Evolutionary conservation across 2,797 vertebrate species (phyloP), one percentile per base, ranked within the genome.

Genomic region (Streptopelia turtur): DNA sequence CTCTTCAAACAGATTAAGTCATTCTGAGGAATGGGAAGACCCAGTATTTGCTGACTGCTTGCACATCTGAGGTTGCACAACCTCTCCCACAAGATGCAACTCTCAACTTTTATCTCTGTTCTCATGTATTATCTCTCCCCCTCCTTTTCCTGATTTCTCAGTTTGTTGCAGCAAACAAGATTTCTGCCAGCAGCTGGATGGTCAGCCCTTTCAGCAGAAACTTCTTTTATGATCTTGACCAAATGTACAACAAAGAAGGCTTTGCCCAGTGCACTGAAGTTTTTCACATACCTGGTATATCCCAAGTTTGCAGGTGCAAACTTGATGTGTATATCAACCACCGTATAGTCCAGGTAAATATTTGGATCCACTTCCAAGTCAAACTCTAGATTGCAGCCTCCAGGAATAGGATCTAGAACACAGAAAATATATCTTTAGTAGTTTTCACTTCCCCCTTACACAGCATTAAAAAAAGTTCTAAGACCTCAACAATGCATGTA

Each of bases 221-320:
- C 23, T 82, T 77, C 14, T n/a, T 74, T 75, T 20, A 83, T 33
- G 28, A 69, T 45, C 49, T 31, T 68, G 41, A 37, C 30, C 45
- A 78, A 91, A 87, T 13, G 70, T 3, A 71, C 27, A 35, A 84
- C 31, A 74, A 57, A 41, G 25, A 30, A 63, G 13, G 16, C 23
- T 22, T 70, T 64, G 27, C 31, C 81, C 45, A 53, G 28, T 10
- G 25, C 74, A 64, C 28, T 41, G 5, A 93, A 12, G 28, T 18
- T 55, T 65, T 35, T n/a, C 41, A 83, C 92, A 77, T 95, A 99
- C 99, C 99, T 99, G 50, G 87, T 80, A 25, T 98, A 98, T 55
- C 99, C 99, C 56, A 99, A 85, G 85, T 99, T 99, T 23, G 99
- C 99, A 20, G 99, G 98, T 2, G 98, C 99, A 94, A 99, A 99